Base-by-base conservation (phyloP, 2,888 invertebrate species). In the Apotomis capreana region DNA sequence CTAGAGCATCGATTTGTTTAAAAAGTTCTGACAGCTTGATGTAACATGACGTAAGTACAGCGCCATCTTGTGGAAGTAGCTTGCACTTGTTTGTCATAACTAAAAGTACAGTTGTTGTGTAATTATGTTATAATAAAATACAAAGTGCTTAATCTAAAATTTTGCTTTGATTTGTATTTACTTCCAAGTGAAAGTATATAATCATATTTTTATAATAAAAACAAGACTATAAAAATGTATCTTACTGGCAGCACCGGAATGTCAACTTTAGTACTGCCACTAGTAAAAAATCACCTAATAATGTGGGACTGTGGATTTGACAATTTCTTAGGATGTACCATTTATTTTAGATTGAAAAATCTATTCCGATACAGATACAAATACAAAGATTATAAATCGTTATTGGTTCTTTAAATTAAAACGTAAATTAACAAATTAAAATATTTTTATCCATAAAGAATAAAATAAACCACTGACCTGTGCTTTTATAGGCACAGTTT, bases 221-320 rank as follows among this genome's bases (percentile, higher is more conserved):
- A 15, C 40, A 46, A 46, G 26, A 8, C 15, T 26, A 62, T 44
- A 3, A 51, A 49, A 62, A 62, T 8, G 26, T 26, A 44, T 36
- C 80, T 78, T 65, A 69, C 70, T 78, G 78, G 74, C 77, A 80
- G 76, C 68, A 75, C 71, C 51, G 61, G 77, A 78, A 80, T 80
- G 85, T 84, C 85, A 84, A 79, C 78, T 69, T 70, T 71, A 76
- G 78, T 78, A 75, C 74, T 81, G 63, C 76, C 62, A 69, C 49
- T 37, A 51, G 8, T 26, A 70, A 62, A 26, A 55, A 54, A 10
- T 37, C 4, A 0, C 40, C 37, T 49, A 26, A 6, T 5, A 44
- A 8, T 55, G 40, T n/a, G 9, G 59, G 63, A 58, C 10, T 67
- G 46, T 10, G 37, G 37, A 9, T 13, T 49, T 61, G 15, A 8